Percentiles rank a stretch among this genome's conserved stretches.
phyloP scores from a whole-genome alignment of 1,140 invertebrate genomes.

The Helicoverpa zea region DNA sequence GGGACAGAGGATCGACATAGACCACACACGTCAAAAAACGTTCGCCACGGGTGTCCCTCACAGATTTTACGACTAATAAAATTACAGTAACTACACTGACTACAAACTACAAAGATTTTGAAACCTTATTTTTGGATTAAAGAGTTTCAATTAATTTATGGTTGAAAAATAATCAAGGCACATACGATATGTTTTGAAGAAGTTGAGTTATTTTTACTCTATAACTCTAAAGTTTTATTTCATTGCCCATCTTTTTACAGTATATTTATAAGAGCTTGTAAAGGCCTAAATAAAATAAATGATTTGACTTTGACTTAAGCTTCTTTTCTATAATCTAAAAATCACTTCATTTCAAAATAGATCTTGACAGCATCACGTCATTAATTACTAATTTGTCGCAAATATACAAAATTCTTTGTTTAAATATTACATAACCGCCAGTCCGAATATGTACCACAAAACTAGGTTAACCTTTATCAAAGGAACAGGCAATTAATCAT shows the following conservation, averaged over 20 bases:
- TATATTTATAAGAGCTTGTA: too few relatives aligned
- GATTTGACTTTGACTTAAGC: too few relatives aligned
- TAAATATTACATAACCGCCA: too few relatives aligned
- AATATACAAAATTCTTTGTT: too few relatives aligned
- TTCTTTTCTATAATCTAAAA: neutral
- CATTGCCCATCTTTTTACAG: neutral
- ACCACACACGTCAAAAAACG: slow-evolving; percentile 45
- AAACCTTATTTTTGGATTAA: slow-evolving; percentile 22
- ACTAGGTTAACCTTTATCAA: neutral
- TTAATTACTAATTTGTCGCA: too few relatives aligned
- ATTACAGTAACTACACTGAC: slow-evolving; percentile 3
- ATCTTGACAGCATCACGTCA: too few relatives aligned
- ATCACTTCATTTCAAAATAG: too few relatives aligned
- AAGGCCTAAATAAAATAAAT: too few relatives aligned
- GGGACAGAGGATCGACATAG: slow-evolving; percentile 5
- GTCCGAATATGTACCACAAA: too few relatives aligned
- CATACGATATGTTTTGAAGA: neutral
- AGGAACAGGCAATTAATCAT: neutral
- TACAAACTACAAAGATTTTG: slow-evolving; percentile 36
- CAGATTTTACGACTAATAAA: slow-evolving; percentile 34
- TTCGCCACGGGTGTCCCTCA: slow-evolving; percentile 15
- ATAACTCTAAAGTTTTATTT: neutral
- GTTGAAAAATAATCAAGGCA: neutral
- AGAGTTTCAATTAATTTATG: slow-evolving; percentile 31
- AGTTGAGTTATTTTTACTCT: neutral